These are phyloP conservation scores for Lepas anatifera DNA, from an alignment of 2,888 invertebrate genomes.

Conservation along the genomic window DNA sequence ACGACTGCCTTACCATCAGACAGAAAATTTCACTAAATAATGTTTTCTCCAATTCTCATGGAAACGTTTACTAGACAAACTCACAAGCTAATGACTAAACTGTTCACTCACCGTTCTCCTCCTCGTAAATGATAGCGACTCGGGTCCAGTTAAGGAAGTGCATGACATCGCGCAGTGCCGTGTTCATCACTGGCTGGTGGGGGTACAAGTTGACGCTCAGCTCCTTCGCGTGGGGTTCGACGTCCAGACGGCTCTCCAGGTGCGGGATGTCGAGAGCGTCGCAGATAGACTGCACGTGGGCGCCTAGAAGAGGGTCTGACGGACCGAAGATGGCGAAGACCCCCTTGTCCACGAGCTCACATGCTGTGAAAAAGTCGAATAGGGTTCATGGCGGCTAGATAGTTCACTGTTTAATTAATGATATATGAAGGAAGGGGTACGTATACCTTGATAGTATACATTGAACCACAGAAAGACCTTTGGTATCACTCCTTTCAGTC, in stretches of 20 bases:
- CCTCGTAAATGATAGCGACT: slow-evolving; percentile 86
- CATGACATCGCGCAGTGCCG: slow-evolving; percentile 72
- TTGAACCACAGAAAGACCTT: too few relatives aligned
- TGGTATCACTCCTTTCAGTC: too few relatives aligned
- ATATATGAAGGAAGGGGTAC: too few relatives aligned
- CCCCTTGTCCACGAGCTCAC: slow-evolving; percentile 67
- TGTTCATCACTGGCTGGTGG: slow-evolving; percentile 54
- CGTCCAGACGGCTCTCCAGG: slow-evolving; percentile 47
- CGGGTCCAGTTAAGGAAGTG: slow-evolving; percentile 81
- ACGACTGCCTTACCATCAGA: too few relatives aligned
- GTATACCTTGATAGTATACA: too few relatives aligned
- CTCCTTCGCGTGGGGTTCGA: slow-evolving; percentile 30
- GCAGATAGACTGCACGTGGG: slow-evolving; percentile 78
- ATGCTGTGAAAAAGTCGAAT: slow-evolving; percentile 39
- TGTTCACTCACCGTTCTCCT: slow-evolving; percentile 45
- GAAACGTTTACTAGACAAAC: too few relatives aligned
- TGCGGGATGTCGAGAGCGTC: slow-evolving; percentile 80
- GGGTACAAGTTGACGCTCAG: slow-evolving; percentile 70
- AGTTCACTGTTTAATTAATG: too few relatives aligned
- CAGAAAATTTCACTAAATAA: too few relatives aligned
- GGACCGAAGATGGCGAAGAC: slow-evolving; percentile 81
- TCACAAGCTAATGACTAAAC: too few relatives aligned
- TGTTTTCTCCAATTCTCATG: too few relatives aligned
- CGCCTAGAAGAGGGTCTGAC: slow-evolving; percentile 64
- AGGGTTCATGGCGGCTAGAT: too few relatives aligned